Percentiles rank a stretch among this genome's conserved stretches.
Conservation (phyloP, 2,888 invertebrate genomes). For the Luffia ferchaultella region DNA sequence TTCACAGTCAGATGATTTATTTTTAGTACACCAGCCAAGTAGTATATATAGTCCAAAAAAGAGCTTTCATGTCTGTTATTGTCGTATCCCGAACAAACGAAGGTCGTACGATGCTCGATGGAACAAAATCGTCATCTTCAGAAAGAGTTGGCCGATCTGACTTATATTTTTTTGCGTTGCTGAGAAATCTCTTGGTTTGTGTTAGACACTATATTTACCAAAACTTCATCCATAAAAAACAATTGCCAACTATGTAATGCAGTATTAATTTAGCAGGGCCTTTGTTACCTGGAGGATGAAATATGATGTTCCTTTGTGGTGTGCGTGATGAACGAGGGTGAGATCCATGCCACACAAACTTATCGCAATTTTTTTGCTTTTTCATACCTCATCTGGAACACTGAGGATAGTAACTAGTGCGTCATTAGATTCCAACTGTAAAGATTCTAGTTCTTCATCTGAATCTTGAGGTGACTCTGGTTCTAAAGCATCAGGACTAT, state of each 20-base stretch:
- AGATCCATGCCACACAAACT: constrained; percentile 2
- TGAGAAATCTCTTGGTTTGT: background rate
- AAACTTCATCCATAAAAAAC: background rate
- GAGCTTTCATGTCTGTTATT: constrained; percentile 4
- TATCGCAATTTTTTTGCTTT: constrained; percentile 1
- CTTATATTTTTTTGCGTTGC: background rate
- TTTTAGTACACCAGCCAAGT: constrained; percentile 5
- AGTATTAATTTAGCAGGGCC: constrained; percentile 3
- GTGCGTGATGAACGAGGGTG: background rate
- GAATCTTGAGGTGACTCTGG: background rate
- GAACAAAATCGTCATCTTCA: constrained; percentile 1
- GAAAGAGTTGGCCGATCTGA: background rate
- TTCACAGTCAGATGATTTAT: constrained; percentile 2
- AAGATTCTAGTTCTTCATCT: background rate
- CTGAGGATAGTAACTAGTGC: background rate
- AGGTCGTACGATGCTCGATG: constrained; percentile 1
- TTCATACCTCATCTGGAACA: constrained; percentile 1
- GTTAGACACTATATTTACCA: background rate
- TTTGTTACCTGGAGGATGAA: constrained; percentile 6
- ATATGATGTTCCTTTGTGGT: constrained; percentile 4
- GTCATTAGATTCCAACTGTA: background rate
- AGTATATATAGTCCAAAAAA: constrained; percentile 3
- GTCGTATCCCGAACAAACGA: constrained; percentile 2
- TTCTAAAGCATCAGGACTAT: background rate
- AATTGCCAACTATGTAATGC: background rate